Evolutionary conservation across 2,888 invertebrate species (phyloP).

Genomic region (Arrhopalites spinosus): DNA sequence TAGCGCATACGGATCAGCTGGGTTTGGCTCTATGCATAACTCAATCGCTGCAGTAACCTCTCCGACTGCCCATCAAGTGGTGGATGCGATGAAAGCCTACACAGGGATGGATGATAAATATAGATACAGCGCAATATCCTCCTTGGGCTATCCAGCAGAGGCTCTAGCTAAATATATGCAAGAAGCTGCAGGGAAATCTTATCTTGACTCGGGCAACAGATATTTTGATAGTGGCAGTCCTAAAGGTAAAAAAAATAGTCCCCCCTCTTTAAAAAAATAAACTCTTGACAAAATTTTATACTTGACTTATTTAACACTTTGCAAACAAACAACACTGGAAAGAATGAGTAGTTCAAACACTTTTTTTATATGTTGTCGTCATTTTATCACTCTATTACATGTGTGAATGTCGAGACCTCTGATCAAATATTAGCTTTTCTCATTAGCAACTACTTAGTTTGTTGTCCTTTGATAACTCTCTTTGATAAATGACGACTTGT

Average conservation of each 20-base stretch:
- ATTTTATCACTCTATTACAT: constrained; percentile 28
- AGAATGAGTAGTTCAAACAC: constrained; percentile 33
- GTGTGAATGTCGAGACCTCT: constrained; percentile 20
- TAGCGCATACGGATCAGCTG: constrained; percentile 52
- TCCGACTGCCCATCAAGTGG: constrained; percentile 51
- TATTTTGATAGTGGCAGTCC: constrained; percentile 56
- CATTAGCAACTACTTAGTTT: constrained; percentile 35
- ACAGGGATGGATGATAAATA: constrained; percentile 56
- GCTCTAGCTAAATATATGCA: constrained; percentile 52
- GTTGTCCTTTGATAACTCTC: constrained; percentile 23
- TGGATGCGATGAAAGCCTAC: constrained; percentile 56
- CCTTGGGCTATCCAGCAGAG: constrained; percentile 53
- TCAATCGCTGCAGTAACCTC: constrained; percentile 52
- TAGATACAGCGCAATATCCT: constrained; percentile 55
- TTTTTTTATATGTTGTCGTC: constrained; percentile 5
- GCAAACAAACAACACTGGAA: constrained; percentile 9
- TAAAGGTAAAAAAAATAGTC: too few species aligned
- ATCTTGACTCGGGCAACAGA: constrained; percentile 55
- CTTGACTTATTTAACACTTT: constrained; percentile 24
- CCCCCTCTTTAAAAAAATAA: too few species aligned
- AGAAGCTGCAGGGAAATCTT: constrained; percentile 52
- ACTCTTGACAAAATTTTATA: neutral
- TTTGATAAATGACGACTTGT: constrained; percentile 10
- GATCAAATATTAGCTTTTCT: constrained; percentile 43
- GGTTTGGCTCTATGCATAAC: constrained; percentile 55